Evolutionary conservation across 2,113 vertebrate genomes (phyloP), one percentile per base, ranked within the genome.

Genomic region (Larimichthys polyactis): DNA sequence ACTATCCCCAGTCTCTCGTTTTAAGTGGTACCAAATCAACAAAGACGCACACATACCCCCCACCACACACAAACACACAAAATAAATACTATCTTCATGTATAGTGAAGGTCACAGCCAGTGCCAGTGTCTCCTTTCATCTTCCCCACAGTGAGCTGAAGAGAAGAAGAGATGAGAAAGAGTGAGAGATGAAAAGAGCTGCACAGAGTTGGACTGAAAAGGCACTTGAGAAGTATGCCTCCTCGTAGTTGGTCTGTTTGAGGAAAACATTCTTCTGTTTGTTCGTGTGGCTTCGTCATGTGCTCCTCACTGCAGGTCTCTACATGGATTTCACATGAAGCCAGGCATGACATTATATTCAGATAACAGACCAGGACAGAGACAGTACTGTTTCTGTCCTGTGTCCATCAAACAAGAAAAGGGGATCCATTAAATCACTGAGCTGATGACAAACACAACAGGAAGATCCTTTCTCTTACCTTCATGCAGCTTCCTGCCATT

Each of bases 41-140:
- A 55, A 32, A 72, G 51, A 40, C 4, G 2, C 19, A 27, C 32
- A 79, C 19, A 51, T 19, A 66, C 59, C 48, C 20, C 20, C 32
- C 32, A 40, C 36, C 36, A 40, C 36, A 40, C 7, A 40, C 36
- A 36, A 36, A 68, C 32, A 54, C 74, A 70, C 74, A 87, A 32
- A 86, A 59, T 29, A 72, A 83, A 64, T 51, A 74, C 19, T 27
- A 65, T 80, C 24, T 67, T 71, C n/a, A 58, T 86, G 75, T 80
- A 36, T 55, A 55, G 43, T 44, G 24, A 71, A 59, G 75, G 80
- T 80, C 78, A 84, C 32, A 74, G 68, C 63, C 69, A 62, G 64
- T 71, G 77, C 74, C 78, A 71, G 78, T 44, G 46, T 60, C 68
- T 81, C 22, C 85, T 88, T 92, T 90, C 82, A 90, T 90, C 91